Evolutionary conservation across 2,888 invertebrate species (phyloP).

Genomic region (Drosophila niveifrons): DNA sequence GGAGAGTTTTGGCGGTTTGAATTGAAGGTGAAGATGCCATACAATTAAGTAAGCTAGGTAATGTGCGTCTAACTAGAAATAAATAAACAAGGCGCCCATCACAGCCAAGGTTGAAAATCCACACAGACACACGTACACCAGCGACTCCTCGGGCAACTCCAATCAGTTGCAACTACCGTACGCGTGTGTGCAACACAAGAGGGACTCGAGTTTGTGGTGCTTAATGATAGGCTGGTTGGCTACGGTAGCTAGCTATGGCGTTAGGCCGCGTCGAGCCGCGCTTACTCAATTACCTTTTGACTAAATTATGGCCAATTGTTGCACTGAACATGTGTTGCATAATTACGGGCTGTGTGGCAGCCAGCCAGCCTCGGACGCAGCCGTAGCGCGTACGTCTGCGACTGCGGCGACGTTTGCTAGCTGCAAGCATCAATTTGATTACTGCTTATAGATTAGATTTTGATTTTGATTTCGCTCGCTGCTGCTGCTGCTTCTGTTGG

Average conservation of each 20-base stretch:
- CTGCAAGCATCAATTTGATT: slow-evolving; percentile 75
- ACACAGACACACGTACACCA: slow-evolving; percentile 14
- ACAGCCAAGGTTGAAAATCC: slow-evolving; percentile 29
- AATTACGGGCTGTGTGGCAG: slow-evolving; percentile 72
- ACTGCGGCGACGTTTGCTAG: slow-evolving; percentile 42
- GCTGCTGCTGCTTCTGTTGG: slow-evolving; percentile 29
- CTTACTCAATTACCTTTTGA: slow-evolving; percentile 78
- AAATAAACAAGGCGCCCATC: slow-evolving; percentile 75
- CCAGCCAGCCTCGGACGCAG: slow-evolving; percentile 38
- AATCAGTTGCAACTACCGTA: slow-evolving; percentile 44
- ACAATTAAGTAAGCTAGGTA: slow-evolving; percentile 73
- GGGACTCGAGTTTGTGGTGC: slow-evolving; percentile 40
- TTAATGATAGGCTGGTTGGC: slow-evolving; percentile 74
- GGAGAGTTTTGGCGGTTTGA: not conserved
- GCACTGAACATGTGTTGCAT: slow-evolving; percentile 78
- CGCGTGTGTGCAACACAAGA: slow-evolving; percentile 21
- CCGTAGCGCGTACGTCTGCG: not conserved
- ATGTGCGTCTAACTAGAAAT: slow-evolving; percentile 76
- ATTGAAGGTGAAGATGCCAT: slow-evolving; percentile 54
- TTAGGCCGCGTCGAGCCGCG: slow-evolving; percentile 63
- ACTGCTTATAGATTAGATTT: slow-evolving; percentile 76
- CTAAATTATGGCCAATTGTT: slow-evolving; percentile 81
- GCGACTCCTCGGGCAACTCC: slow-evolving; percentile 36
- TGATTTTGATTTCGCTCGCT: slow-evolving; percentile 38
- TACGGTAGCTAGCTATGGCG: slow-evolving; percentile 49